Percentiles rank a stretch among this genome's conserved stretches.
Evolutionary conservation across 2,797 vertebrate genomes (phyloP).

Genomic region (Myotis findleyi): DNA sequence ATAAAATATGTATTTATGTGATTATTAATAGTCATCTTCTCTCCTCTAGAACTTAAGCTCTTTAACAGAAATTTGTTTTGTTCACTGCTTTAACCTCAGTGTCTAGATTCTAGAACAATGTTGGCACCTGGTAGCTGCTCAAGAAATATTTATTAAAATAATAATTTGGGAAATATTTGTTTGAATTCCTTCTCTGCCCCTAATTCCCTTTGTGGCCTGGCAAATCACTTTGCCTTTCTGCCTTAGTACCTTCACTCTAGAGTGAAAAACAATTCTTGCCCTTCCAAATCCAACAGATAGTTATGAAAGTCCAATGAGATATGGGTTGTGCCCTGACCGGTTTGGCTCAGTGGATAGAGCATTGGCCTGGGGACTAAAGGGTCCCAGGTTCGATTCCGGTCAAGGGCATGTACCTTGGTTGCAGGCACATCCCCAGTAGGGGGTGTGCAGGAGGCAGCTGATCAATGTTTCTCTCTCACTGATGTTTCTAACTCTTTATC

Average conservation of each 20-base stretch:
- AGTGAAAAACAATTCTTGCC: neutral
- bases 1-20: neutral
- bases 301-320: neutral
- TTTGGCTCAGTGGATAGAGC: too few relatives aligned
- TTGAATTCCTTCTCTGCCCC: neutral
- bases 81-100: neutral
- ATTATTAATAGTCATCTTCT: neutral
- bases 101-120: constrained; percentile 36
- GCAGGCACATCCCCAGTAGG: too few relatives aligned
- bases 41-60: neutral
- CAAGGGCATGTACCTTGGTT: too few relatives aligned
- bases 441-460: too few relatives aligned
- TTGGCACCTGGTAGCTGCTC: neutral
- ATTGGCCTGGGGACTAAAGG: too few relatives aligned
- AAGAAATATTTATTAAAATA: constrained; percentile 20
- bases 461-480: too few relatives aligned
- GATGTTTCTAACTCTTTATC: too few relatives aligned
- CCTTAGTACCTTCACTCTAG: neutral
- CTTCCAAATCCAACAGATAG: neutral
- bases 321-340: neutral
- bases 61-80: neutral
- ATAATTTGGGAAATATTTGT: neutral
- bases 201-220: neutral
- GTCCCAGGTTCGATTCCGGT: too few relatives aligned
- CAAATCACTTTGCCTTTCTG: neutral